These are phyloP conservation scores for Apodemus sylvaticus DNA, from an alignment of 2,113 vertebrate genomes.

Conservation along the genomic window DNA sequence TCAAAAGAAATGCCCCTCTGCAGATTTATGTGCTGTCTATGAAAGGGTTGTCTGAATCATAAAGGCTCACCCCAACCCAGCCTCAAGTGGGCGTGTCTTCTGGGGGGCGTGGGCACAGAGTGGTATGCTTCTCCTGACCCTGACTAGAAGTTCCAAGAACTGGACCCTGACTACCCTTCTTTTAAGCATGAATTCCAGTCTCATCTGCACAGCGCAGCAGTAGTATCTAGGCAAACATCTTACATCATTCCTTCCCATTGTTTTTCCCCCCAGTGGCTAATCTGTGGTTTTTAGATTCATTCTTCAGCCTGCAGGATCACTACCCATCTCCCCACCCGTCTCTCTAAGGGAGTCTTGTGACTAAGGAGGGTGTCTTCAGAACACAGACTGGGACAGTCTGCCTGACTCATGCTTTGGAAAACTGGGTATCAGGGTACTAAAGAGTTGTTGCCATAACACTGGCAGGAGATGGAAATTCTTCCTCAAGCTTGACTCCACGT, in stretches of 20 bases:
- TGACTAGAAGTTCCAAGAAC: neutral
- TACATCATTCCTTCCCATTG: neutral
- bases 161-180: neutral
- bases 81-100: neutral
- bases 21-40: neutral
- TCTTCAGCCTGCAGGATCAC: neutral
- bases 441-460: neutral
- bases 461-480: constrained; percentile 63
- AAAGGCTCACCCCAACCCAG: neutral
- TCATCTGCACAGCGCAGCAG: neutral
- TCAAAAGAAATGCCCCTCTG: neutral
- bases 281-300: neutral
- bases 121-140: neutral
- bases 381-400: neutral
- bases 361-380: neutral
- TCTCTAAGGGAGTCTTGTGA: neutral
- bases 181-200: neutral
- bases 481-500: neutral
- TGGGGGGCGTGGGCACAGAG: neutral
- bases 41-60: neutral
- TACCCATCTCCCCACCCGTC: neutral
- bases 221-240: neutral
- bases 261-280: neutral
- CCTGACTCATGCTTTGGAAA: constrained; percentile 53
- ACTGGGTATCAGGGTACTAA: neutral